Evolutionary conservation across 2,113 vertebrate species (phyloP), one percentile per base, ranked within the genome.

Genomic region (Chaetops frenatus): DNA sequence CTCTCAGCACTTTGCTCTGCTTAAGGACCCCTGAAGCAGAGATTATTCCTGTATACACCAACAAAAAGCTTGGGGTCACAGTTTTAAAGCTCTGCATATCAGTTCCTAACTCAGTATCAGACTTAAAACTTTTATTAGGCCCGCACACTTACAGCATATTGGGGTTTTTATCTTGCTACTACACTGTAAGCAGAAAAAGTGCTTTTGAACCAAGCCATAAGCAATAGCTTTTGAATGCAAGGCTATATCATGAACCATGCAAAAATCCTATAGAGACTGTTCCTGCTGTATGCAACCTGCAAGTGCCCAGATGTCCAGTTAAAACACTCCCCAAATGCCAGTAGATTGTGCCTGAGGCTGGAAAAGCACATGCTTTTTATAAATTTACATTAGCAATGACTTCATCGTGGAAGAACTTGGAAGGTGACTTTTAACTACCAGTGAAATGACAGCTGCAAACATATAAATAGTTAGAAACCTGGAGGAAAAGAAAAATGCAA

Each of bases 21-120:
- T 78, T 92, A 96, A 96, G 72, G 57, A 95, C 23, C 88, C 86
- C 65, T 74, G 69, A 93, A 94, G 86, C 56, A 83, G 54, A 87
- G 87, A 95, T 96, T 94, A 90, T 36, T 85, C 53, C 66, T 11
- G 8, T 51, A 58, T 58, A 58, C 31, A 91, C 60, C 42, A 91
- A 90, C n/a, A 89, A 89, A 95, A 96, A 57, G 7, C 62, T 86
- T 83, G 29, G 42, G 31, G 94, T 82, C 67, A 73, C 18, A 80
- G 54, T 51, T 95, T 60, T 82, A 51, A 79, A 91, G 22, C 1
- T 12, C 62, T 92, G 15, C 20, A 24, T 77, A 90, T 82, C 17
- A 2, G 25, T 62, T 94, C 81, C 28, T 80, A 62, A 72, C 38
- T 91, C 64, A 18, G 58, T 51, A 88, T 89, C 78, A 90, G 66